Conservation (phyloP, 1,140 invertebrate genomes). For the Eurosta solidaginis region DNA sequence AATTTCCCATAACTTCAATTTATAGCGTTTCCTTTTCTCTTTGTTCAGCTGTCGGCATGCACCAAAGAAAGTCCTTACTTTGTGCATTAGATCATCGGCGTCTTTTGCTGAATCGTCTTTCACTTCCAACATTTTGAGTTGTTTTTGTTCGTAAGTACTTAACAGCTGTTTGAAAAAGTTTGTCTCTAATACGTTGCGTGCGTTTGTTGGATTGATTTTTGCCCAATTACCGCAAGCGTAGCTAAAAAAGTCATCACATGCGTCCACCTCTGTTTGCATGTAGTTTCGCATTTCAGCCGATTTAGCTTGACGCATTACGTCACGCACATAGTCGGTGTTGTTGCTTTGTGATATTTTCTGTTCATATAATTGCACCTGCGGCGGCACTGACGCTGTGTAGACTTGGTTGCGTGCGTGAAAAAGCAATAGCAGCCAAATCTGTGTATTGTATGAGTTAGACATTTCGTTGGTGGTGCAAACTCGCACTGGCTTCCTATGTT, state of each 20-base stretch:
- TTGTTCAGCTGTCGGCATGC: conserved; percentile 44
- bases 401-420: background rate
- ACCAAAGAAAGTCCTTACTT: conserved; percentile 47
- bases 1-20: conserved; percentile 40
- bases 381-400: conserved; percentile 33
- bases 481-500: background rate
- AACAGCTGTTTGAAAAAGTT: conserved; percentile 43
- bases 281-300: conserved; percentile 54
- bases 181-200: conserved; percentile 41
- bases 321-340: conserved; percentile 48
- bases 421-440: background rate
- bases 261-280: conserved; percentile 41
- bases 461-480: background rate
- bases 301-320: conserved; percentile 50
- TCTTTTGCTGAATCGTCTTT: conserved; percentile 33
- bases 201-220: conserved; percentile 49
- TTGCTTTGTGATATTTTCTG: conserved; percentile 49
- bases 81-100: conserved; percentile 36
- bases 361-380: conserved; percentile 39
- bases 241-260: conserved; percentile 51
- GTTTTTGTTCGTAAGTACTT: conserved; percentile 44
- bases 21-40: conserved; percentile 31
- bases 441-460: background rate
- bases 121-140: conserved; percentile 44
- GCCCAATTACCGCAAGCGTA: conserved; percentile 54